A percentile compares a stretch with the other conserved stretches of the same genome.
Conservation (phyloP, 2,113 vertebrate genomes). For the Agapornis roseicollis region DNA sequence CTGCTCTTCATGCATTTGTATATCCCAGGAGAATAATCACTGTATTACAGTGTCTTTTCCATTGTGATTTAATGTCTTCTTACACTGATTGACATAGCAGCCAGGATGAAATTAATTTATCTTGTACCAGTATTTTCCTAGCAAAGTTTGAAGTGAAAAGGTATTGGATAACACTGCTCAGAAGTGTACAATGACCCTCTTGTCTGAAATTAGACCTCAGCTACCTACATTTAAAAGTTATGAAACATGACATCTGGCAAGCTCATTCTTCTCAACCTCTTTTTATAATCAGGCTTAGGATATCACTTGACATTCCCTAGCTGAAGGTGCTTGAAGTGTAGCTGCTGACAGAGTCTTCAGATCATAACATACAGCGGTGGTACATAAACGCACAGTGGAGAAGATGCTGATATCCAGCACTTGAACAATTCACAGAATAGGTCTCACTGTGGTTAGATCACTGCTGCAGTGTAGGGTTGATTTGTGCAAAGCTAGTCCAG, state of each 20-base stretch:
- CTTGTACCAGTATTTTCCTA: background rate
- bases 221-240: background rate
- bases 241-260: background rate
- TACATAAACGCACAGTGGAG: background rate
- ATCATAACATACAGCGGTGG: background rate
- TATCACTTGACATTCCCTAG: background rate
- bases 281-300: background rate
- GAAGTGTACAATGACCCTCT: background rate
- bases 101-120: background rate
- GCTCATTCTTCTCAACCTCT: background rate
- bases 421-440: background rate
- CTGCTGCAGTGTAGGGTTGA: background rate
- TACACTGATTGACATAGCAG: constrained; percentile 29
- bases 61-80: constrained; percentile 21
- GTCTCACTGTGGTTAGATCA: background rate
- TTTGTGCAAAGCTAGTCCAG: background rate
- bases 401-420: background rate
- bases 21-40: constrained; percentile 29
- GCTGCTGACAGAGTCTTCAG: background rate
- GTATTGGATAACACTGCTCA: background rate
- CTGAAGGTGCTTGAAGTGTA: background rate
- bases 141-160: background rate
- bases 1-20: constrained; percentile 9
- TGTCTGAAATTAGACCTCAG: background rate
- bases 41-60: background rate